These are phyloP conservation scores for Drosophila buzzatii DNA, from an alignment of 2,888 invertebrate genomes.

Conservation along the genomic window DNA sequence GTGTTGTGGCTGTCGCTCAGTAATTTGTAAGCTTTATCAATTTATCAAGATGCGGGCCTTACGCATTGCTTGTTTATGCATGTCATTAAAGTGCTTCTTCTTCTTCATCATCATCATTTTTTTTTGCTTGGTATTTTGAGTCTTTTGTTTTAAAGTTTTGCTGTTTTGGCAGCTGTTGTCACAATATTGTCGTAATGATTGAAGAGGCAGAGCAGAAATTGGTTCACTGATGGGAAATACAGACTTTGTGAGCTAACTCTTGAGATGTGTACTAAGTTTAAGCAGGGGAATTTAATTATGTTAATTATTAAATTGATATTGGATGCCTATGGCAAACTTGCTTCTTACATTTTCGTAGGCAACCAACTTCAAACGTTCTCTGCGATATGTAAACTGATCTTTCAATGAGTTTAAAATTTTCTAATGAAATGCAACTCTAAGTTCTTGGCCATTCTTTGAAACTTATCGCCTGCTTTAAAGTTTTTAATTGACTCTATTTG, in stretches of 20 bases:
- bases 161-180: slow-evolving; percentile 69
- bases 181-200: slow-evolving; percentile 50
- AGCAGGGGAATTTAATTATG: neutral
- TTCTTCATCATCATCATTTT: neutral
- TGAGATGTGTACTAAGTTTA: neutral
- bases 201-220: neutral
- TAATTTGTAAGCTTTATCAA: slow-evolving; percentile 75
- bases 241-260: neutral
- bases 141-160: slow-evolving; percentile 35
- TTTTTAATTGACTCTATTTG: slow-evolving; percentile 8
- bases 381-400: neutral
- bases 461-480: neutral
- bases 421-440: neutral
- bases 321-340: too few species aligned
- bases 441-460: neutral
- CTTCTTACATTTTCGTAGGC: neutral
- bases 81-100: slow-evolving; percentile 55
- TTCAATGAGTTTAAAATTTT: neutral
- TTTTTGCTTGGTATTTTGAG: slow-evolving; percentile 1
- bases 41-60: slow-evolving; percentile 65
- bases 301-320: neutral
- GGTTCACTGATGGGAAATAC: neutral
- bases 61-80: slow-evolving; percentile 59
- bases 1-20: slow-evolving; percentile 37
- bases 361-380: neutral